A percentile compares a stretch with the other conserved stretches of the same genome.
Evolutionary conservation across 2,888 invertebrate species (phyloP).

Genomic region (Melangyna quadrimaculata): DNA sequence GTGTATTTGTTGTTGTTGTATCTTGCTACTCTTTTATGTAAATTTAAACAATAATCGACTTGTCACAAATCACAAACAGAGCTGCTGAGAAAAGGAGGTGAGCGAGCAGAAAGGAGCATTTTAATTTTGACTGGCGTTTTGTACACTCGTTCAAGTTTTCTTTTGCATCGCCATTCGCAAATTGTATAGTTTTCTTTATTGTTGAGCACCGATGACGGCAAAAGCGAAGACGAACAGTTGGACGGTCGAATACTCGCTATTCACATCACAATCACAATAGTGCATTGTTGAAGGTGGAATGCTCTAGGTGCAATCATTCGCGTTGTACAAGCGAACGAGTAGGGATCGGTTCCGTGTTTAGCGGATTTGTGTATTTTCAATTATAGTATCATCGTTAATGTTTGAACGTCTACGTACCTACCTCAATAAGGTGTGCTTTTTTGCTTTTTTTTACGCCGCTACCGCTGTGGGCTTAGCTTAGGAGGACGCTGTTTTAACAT

Average conservation of each 20-base stretch:
- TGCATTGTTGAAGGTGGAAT: conserved; percentile 74
- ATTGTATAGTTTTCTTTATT: conserved; percentile 59
- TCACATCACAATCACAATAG: conserved; percentile 45
- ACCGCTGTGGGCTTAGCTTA: conserved; percentile 33
- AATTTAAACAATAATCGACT: conserved; percentile 51
- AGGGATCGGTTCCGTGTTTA: conserved; percentile 45
- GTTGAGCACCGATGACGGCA: neutral
- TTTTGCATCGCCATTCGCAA: conserved; percentile 59
- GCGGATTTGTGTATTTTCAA: neutral
- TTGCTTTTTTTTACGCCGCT: neutral
- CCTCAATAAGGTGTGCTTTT: neutral
- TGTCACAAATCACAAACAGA: conserved; percentile 18
- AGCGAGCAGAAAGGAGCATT: neutral
- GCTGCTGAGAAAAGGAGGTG: neutral
- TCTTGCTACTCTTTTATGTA: conserved; percentile 41
- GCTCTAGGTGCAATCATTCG: conserved; percentile 75
- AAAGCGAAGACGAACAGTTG: conserved; percentile 3
- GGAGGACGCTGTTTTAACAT: conserved; percentile 27
- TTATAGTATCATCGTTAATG: neutral
- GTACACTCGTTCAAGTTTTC: conserved; percentile 50
- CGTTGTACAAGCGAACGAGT: conserved; percentile 73
- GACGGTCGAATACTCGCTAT: conserved; percentile 46
- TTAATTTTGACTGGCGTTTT: conserved; percentile 50
- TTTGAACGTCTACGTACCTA: neutral
- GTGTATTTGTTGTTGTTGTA: neutral